These are phyloP conservation scores for Drosophila affinis DNA, from an alignment of 2,888 invertebrate genomes.

Conservation along the genomic window DNA sequence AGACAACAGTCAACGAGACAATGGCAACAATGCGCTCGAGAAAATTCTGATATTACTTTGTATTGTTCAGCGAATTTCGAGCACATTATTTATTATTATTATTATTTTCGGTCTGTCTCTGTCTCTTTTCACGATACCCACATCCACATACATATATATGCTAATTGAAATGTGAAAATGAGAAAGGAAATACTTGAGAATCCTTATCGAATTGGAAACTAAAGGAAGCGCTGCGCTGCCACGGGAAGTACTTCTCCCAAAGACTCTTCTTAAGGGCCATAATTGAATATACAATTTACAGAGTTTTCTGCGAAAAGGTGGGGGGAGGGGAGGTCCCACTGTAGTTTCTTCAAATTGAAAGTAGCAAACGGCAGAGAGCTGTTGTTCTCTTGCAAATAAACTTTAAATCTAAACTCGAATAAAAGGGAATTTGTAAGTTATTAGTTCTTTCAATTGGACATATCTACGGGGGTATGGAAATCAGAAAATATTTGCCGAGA, in stretches of 20 bases:
- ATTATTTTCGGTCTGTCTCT: slow-evolving; percentile 25
- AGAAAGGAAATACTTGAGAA: slow-evolving; percentile 31
- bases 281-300: slow-evolving; percentile 5
- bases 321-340: not conserved
- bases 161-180: slow-evolving; percentile 56
- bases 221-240: slow-evolving; percentile 13
- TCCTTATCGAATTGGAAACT: slow-evolving; percentile 26
- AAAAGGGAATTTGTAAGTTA: too few relatives aligned
- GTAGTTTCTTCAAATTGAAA: too few relatives aligned
- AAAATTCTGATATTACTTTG: slow-evolving; percentile 55
- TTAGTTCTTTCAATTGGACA: not conserved
- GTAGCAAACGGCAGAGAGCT: too few relatives aligned
- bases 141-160: slow-evolving; percentile 37
- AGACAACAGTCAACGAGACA: slow-evolving; percentile 62
- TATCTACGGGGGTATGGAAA: not conserved
- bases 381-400: too few relatives aligned
- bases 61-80: slow-evolving; percentile 47
- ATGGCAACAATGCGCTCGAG: slow-evolving; percentile 73
- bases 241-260: not conserved
- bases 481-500: not conserved
- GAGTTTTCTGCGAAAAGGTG: slow-evolving; percentile 5
- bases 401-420: too few relatives aligned
- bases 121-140: slow-evolving; percentile 7
- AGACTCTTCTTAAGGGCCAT: slow-evolving; percentile 21
- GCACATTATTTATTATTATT: slow-evolving; percentile 44